Percentiles rank a stretch among this genome's conserved stretches.
phyloP scores from a whole-genome alignment of 2,113 vertebrate genomes.

The Antennarius striatus region DNA sequence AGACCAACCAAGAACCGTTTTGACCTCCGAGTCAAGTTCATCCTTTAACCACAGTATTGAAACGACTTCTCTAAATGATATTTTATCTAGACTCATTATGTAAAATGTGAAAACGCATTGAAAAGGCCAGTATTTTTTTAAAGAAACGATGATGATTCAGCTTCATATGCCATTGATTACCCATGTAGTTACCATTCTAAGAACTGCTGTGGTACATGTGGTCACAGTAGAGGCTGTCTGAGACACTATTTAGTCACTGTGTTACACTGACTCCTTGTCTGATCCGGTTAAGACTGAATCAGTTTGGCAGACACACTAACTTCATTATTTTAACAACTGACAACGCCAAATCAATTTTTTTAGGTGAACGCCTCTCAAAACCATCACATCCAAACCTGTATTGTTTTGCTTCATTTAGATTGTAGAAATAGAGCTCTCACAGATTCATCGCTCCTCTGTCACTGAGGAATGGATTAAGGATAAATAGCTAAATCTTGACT shows the following conservation, averaged over 20 bases:
- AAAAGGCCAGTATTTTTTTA: not conserved
- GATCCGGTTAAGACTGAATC: constrained; percentile 29
- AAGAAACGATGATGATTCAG: not conserved
- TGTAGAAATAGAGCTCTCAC: no score
- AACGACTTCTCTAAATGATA: not conserved
- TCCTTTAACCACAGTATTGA: not conserved
- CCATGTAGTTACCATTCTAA: not conserved
- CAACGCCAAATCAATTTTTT: constrained; percentile 29
- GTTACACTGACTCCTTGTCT: constrained; percentile 42
- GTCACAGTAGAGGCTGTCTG: constrained; percentile 23
- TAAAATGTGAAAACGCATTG: not conserved
- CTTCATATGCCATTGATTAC: not conserved
- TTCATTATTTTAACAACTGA: constrained; percentile 44
- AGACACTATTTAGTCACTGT: constrained; percentile 47
- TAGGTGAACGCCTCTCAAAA: constrained; percentile 23
- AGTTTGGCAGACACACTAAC: constrained; percentile 33
- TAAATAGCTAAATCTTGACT: constrained; percentile 10
- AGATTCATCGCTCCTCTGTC: no score
- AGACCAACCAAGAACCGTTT: constrained; percentile 3
- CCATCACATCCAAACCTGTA: not conserved
- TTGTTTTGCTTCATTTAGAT: not conserved
- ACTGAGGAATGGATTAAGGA: constrained; percentile 23
- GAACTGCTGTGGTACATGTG: constrained; percentile 14
- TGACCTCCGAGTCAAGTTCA: not conserved
- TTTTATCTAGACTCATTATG: not conserved